phyloP scores from a whole-genome alignment of 2,797 vertebrate species.

The Sparus aurata region DNA sequence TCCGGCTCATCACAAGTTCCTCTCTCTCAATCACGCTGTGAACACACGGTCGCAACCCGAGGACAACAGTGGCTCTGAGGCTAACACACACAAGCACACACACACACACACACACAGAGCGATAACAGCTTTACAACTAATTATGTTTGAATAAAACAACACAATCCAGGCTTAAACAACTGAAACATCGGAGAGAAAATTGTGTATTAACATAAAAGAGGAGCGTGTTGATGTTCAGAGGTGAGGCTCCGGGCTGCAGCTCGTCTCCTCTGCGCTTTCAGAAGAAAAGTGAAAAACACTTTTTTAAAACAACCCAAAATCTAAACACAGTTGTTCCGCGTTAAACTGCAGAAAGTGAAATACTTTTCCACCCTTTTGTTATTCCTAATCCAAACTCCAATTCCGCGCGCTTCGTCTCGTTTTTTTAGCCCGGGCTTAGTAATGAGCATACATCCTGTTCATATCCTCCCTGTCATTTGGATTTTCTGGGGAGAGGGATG shows the following conservation, averaged over 20 bases:
- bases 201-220: conserved; percentile 77
- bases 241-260: conserved; percentile 62
- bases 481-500: conserved; percentile 65
- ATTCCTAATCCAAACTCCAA: conserved; percentile 35
- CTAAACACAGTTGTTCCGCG: conserved; percentile 52
- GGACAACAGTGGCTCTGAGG: conserved; percentile 74
- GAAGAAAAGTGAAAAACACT: conserved; percentile 55
- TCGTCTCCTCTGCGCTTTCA: conserved; percentile 47
- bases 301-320: conserved; percentile 68
- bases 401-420: conserved; percentile 31
- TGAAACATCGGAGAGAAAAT: conserved; percentile 63
- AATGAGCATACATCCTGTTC: conserved; percentile 65
- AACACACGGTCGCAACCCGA: conserved; percentile 75
- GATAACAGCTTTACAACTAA: conserved; percentile 69
- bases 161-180: conserved; percentile 73
- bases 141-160: conserved; percentile 82
- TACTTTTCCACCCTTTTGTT: conserved; percentile 10
- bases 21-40: conserved; percentile 75
- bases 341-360: conserved; percentile 45
- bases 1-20: conserved; percentile 73
- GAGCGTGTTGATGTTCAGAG: conserved; percentile 63
- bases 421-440: conserved; percentile 38
- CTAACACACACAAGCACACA: conserved; percentile 43
- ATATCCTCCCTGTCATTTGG: conserved; percentile 63
- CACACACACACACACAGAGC: conserved; percentile 36